Base-by-base conservation (phyloP, 92 coral and sea anemone species). In the Porites rus region DNA sequence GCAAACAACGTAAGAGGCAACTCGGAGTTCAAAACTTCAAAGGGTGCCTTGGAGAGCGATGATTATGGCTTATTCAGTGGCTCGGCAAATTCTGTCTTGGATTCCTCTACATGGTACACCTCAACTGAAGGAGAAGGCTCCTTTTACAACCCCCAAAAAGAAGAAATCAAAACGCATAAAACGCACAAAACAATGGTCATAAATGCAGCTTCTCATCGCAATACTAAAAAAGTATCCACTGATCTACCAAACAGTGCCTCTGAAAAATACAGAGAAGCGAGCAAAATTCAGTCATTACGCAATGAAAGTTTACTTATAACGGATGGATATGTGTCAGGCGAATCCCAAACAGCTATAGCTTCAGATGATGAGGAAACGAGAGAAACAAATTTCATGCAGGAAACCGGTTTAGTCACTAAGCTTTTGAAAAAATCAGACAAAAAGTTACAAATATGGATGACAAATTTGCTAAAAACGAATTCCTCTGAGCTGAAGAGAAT, bases 381-480 rank as follows among this genome's bases (percentile, higher is more conserved):
- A 22, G 50, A 46, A 54, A 54, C 19, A 13, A 53, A 64, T 20
- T 13, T 60, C 8, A 52, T 71, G 24, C 69, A 70, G 43, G 66
- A 70, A 18, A 4, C 67, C 1, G 11, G 21, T 5, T 71, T 7
- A 18, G 25, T 50, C 8, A 51, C 46, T 16, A 76, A 65, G 53
- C 46, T 77, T 68, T 22, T 69, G 16, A 51, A 19, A n/a, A 43
- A 65, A 51, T 22, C 62, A 2, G 68, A 79, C 16, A 72, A 81
- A 12, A 65, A 91, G 20, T 46, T 76, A 17, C 54, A 89, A 66
- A 85, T 81, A 65, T 81, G 87, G 22, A 87, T 91, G 88, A 92
- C 50, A 65, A 96, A 96, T 86, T 85, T 96, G 56, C 84, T 95
- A n/a, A 97, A 97, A 86, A 67, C 96, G 18, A 95, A 97, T 65